Evolutionary conservation across 1,140 invertebrate species (phyloP), one percentile per base, ranked within the genome.

Genomic region (Drosophila parabipectinata): DNA sequence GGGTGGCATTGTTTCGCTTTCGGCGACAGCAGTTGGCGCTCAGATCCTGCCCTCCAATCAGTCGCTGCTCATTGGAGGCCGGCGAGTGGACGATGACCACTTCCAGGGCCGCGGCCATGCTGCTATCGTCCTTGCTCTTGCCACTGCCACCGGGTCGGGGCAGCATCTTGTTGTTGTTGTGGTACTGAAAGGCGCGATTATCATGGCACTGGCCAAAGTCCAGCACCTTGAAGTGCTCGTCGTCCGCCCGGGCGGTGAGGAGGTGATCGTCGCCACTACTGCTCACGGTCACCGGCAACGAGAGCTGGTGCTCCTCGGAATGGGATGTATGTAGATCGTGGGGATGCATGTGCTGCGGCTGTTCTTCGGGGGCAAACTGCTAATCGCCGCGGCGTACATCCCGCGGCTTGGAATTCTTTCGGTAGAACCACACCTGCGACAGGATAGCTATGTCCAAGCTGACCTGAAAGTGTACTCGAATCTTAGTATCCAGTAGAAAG

Each of bases 371-470:
- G 91, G 91, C 91, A 92, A 92, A 94, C 92, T 94, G 94, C 93
- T 95, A 95, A 93, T 95, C 95, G 72, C 94, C 94, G 85, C 95
- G 93, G 56, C 93, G 94, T 56, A 93, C 44, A 32, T 93, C 92
- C 28, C 93, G 91, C 61, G 94, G 93, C 74, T 94, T 94, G 26
- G 93, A 93, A 76, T 94, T 95, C 63, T 94, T 93, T 1, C 94
- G 93, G 92, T 95, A 95, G 67, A 94, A 84, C 93, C 94, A 95
- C 45, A 95, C 95, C 93, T 95, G 93, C 55, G 93, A 58, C 44
- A 94, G 75, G 58, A 93, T 94, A 15, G 93, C 91, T 41, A 93
- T 67, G 73, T 93, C 93, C 58, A 93, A 90, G 58, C 90, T 91
- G 66, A 92, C 91, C 91, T 92, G 45, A 0, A 48, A 15, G 41